Base-by-base conservation (phyloP, 1,140 invertebrate species). In the Venturia canescens region DNA sequence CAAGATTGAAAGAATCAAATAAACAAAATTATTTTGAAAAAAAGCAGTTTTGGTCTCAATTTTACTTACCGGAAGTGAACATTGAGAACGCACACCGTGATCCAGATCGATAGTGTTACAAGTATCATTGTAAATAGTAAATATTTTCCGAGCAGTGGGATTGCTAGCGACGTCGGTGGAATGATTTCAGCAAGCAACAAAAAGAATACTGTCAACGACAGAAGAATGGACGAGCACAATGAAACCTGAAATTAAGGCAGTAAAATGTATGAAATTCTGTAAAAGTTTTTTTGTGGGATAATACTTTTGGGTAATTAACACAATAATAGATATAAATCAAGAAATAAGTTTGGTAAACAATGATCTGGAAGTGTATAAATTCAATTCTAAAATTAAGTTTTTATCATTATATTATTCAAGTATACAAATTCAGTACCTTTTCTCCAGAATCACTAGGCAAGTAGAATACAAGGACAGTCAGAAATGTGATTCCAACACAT, bases 181-280 rank as follows among this genome's bases (percentile, higher is more conserved):
- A 99, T 99, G 88, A 99, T 98, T 94, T 99, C 98, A 78, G 98
- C 98, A 87, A 99, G 92, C 83, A 99, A 94, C 88, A 99, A 94
- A 94, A 99, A 99, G 94, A 99, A 99, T 92, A 99, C 98, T 89
- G 98, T 99, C 88, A 99, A 93, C 72, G 98, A 99, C 83, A 99
- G 96, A 82, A 99, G 95, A 92, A 99, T 99, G 87, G 98, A 99
- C 91, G 99, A 99, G 93, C 98, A 99, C 86, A 99, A 94, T 84
- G 98, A 96, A 88, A 96, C 94, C 95, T 95, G 93, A 44, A 67
- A 63, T 57, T 67, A 4, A 60, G 67, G 7, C 5, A 78, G 1
- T 44, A 6, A 48, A 48, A 23, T 48, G 69, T 21, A 26, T 27
- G 69, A 29, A 80, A 38, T n/a, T 74, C 57, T 78, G 15, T 27